These are phyloP conservation scores for Pseudomugil gertrudae DNA, from an alignment of 2,797 vertebrate species.

Conservation along the genomic window DNA sequence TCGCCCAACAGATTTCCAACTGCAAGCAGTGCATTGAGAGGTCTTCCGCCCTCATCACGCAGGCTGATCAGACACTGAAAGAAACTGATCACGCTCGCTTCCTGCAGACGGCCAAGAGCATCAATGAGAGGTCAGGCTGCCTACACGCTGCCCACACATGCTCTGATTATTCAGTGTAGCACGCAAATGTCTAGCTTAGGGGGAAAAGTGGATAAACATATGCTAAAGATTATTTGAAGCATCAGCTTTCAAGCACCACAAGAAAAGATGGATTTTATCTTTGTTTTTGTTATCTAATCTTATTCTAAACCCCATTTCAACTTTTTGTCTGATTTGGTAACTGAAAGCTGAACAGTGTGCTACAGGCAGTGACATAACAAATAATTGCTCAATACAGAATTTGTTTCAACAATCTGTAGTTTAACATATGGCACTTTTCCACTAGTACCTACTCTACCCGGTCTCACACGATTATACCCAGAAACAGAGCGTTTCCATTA, in stretches of 20 bases:
- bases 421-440: constrained; percentile 4
- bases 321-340: constrained; percentile 41
- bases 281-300: constrained; percentile 20
- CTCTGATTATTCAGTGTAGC: neutral
- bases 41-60: constrained; percentile 93
- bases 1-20: constrained; percentile 96
- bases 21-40: constrained; percentile 98
- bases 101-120: constrained; percentile 95
- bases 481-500: too few species aligned
- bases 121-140: constrained; percentile 91
- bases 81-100: constrained; percentile 97
- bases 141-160: neutral
- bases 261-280: constrained; percentile 15
- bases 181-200: neutral
- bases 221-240: constrained; percentile 14
- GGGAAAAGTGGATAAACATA: constrained; percentile 5
- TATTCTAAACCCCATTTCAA: constrained; percentile 17
- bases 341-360: constrained; percentile 28
- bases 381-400: constrained; percentile 27
- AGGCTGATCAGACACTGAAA: constrained; percentile 95
- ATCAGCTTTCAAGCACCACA: constrained; percentile 20
- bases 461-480: too few species aligned
- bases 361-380: constrained; percentile 21
- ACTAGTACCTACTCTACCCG: too few species aligned
- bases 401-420: constrained; percentile 10